Conservation (phyloP, 1,140 invertebrate species). For the Diplogasteroides magnus region DNA sequence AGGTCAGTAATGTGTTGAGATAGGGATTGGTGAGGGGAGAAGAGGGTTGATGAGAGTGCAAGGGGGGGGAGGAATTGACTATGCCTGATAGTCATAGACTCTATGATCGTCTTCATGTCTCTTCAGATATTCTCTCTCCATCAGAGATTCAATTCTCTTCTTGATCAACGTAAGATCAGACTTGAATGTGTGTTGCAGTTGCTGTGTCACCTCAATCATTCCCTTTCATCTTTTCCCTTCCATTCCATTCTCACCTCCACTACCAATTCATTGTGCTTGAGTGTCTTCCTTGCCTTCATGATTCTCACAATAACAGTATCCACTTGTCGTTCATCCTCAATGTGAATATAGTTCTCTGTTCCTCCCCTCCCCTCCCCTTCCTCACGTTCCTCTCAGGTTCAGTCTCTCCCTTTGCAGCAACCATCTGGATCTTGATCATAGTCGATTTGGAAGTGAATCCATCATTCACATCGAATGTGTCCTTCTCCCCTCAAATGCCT, state of each 20-base stretch:
- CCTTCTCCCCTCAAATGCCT: constrained; percentile 68
- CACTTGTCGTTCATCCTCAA: constrained; percentile 98
- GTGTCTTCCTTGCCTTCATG: constrained; percentile 95
- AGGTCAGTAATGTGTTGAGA: background rate
- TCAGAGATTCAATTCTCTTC: constrained; percentile 95
- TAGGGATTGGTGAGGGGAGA: background rate
- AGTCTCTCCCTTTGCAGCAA: constrained; percentile 93
- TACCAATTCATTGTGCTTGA: constrained; percentile 79
- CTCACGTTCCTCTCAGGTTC: constrained; percentile 94
- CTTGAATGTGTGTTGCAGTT: constrained; percentile 88
- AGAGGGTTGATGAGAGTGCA: background rate
- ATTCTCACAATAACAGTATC: constrained; percentile 98
- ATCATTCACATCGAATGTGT: constrained; percentile 93
- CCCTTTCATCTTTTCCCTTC: background rate
- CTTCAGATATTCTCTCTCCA: constrained; percentile 95
- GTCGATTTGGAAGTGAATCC: constrained; percentile 94
- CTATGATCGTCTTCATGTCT: constrained; percentile 59
- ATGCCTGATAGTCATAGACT: constrained; percentile 47
- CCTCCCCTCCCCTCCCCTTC: background rate
- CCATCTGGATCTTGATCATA: constrained; percentile 69
- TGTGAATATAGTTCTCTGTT: constrained; percentile 66
- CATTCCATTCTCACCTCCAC: constrained; percentile 68
- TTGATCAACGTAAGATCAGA: constrained; percentile 96
- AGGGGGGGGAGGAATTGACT: too few relatives aligned
- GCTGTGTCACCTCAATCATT: constrained; percentile 75